These are phyloP conservation scores for Corticium candelabrum DNA, from an alignment of 37 sponge, comb jelly and placozoan genomes.

Conservation along the genomic window DNA sequence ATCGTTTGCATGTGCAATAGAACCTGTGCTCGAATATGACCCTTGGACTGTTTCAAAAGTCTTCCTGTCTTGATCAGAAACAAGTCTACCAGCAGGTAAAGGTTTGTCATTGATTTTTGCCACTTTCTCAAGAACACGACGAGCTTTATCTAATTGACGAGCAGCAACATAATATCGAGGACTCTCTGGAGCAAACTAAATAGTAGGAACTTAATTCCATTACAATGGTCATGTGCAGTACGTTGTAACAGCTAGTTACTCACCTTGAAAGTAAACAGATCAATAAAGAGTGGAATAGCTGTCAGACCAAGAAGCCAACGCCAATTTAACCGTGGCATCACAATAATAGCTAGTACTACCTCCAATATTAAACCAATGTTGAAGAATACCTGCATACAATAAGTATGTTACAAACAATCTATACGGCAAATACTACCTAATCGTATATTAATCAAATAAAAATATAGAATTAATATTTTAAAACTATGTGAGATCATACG, in stretches of 20 bases:
- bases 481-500: no score
- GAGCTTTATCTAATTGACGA: conserved; percentile 17
- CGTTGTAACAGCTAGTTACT: neutral
- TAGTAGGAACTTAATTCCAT: neutral
- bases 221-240: neutral
- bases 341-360: conserved; percentile 13
- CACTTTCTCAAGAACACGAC: conserved; percentile 10
- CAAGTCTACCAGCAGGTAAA: neutral
- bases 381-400: conserved; percentile 16
- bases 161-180: conserved; percentile 15
- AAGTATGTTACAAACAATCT: no score
- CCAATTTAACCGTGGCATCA: neutral
- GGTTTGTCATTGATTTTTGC: conserved; percentile 16
- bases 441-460: no score
- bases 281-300: neutral
- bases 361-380: conserved; percentile 5
- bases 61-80: conserved; percentile 20
- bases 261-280: neutral
- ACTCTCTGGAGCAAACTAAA: conserved; percentile 19
- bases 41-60: no score
- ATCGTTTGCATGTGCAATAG: no score
- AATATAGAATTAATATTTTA: no score
- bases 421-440: no score
- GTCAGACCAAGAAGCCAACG: neutral
- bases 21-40: no score